Conservation (phyloP, 2,797 vertebrate species). For the Poeciliopsis infans region DNA sequence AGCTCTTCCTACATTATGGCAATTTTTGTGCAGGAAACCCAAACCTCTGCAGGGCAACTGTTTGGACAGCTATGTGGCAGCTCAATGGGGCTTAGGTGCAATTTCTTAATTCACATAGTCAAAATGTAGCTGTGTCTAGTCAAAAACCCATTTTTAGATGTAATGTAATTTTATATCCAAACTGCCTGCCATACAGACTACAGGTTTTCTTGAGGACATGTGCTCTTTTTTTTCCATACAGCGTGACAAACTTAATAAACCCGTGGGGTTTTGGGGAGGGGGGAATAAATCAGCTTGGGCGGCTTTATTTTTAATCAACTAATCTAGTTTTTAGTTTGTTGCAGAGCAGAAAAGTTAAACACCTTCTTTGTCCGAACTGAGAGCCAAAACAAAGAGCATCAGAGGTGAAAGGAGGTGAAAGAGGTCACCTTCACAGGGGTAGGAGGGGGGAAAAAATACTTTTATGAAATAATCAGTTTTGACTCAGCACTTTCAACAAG, state of each 20-base stretch:
- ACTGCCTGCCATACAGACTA: too few species aligned
- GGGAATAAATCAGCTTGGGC: not conserved
- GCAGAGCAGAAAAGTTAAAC: not conserved
- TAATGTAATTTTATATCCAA: too few species aligned
- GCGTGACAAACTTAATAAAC: not conserved
- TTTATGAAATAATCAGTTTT: not conserved
- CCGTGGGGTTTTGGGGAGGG: not conserved
- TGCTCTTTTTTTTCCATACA: not conserved
- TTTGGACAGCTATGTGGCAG: too few species aligned
- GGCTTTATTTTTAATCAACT: not conserved
- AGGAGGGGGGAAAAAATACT: not conserved
- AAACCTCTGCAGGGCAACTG: too few species aligned
- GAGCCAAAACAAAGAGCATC: not conserved
- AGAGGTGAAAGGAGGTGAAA: not conserved
- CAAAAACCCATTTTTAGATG: too few species aligned
- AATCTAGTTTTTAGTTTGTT: not conserved
- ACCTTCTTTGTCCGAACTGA: too few species aligned
- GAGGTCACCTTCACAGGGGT: slow-evolving; percentile 1
- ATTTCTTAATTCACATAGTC: too few species aligned
- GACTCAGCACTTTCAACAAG: not conserved
- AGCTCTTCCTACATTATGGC: too few species aligned
- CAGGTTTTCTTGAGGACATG: not conserved
- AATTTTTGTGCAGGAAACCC: too few species aligned
- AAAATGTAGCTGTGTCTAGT: too few species aligned
- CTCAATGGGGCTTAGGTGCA: too few species aligned